Percentiles rank a stretch among this genome's conserved stretches.
phyloP scores from a whole-genome alignment of 1,140 invertebrate species.

The Hirudo medicinalis region DNA sequence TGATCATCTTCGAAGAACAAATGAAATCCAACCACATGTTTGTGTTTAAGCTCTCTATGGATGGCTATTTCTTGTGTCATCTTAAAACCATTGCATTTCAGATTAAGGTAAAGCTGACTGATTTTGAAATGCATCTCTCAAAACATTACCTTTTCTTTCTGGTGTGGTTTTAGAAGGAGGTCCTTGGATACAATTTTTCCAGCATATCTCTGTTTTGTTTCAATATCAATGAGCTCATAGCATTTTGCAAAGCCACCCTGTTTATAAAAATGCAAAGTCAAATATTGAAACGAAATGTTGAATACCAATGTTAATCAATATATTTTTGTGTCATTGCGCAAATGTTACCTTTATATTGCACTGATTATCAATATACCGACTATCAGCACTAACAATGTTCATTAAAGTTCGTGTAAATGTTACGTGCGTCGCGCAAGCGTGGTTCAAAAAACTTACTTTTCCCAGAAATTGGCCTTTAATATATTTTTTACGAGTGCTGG shows the following conservation, averaged over 20 bases:
- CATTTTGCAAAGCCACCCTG: conserved; percentile 97
- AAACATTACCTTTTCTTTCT: conserved; percentile 66
- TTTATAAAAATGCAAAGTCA: neutral
- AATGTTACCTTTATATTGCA: neutral
- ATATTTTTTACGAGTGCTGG: conserved; percentile 57
- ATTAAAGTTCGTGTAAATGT: neutral
- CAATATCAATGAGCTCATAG: conserved; percentile 75
- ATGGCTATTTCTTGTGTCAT: conserved; percentile 78
- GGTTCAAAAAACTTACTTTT: conserved; percentile 30
- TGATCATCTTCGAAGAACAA: conserved; percentile 81
- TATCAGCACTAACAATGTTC: neutral
- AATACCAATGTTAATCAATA: neutral
- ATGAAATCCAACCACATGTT: conserved; percentile 81
- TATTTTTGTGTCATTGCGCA: neutral
- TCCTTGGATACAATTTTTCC: conserved; percentile 91
- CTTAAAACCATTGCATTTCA: conserved; percentile 30
- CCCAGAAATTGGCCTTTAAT: conserved; percentile 58
- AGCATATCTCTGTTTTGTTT: conserved; percentile 62
- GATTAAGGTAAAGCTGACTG: too few relatives aligned
- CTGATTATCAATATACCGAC: neutral
- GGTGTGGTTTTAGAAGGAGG: conserved; percentile 73
- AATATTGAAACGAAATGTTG: neutral
- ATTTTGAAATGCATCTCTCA: neutral
- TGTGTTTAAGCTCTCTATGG: conserved; percentile 68
- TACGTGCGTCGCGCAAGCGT: neutral